Evolutionary conservation across 2,113 vertebrate genomes (phyloP), one percentile per base, ranked within the genome.

Genomic region (Chloropsis hardwickii): DNA sequence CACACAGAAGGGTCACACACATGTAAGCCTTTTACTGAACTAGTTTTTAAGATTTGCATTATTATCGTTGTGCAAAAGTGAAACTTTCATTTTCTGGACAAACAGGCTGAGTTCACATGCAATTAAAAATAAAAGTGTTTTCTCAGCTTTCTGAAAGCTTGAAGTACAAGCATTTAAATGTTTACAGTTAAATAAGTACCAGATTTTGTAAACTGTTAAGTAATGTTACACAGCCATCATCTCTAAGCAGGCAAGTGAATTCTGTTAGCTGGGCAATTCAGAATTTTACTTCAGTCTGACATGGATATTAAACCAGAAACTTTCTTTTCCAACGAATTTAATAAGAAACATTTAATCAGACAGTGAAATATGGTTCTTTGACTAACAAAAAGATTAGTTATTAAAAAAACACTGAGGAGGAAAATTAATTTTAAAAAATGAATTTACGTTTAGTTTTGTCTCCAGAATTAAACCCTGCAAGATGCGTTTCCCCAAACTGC

Each of bases 21-120:
- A 70, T 2, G 3, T 24, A 88, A 71, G 42, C 16, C 23, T 67
- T 88, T 45, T 24, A 92, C 12, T 25, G 20, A 35, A 56, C 39
- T 54, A 0, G 0, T 53, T 72, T 73, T 81, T 45, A 90, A 66
- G 9, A 60, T 29, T 0, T 84, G 44, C 28, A 64, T 69, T 72
- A 82, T 20, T n/a, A 23, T n/a, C 51, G 31, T 40, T 47, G 69
- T 7, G 18, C 51, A 71, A 74, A 90, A 86, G 44, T 20, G 20
- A 86, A 81, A 81, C 81, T 89, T 89, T 72, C 58, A 42, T 92
- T 92, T 94, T 83, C 79, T 47, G 45, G 33, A 78, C 40, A 71
- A 96, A 84, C 0, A 81, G 16, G 40, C 37, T 33, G 10, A 45
- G 23, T 64, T 83, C 45, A 57, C n/a, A 35, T 10, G 24, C 33